A percentile compares a stretch with the other conserved stretches of the same genome.
Evolutionary conservation across 2,888 invertebrate species (phyloP).

Genomic region (Agrochola circellaris): DNA sequence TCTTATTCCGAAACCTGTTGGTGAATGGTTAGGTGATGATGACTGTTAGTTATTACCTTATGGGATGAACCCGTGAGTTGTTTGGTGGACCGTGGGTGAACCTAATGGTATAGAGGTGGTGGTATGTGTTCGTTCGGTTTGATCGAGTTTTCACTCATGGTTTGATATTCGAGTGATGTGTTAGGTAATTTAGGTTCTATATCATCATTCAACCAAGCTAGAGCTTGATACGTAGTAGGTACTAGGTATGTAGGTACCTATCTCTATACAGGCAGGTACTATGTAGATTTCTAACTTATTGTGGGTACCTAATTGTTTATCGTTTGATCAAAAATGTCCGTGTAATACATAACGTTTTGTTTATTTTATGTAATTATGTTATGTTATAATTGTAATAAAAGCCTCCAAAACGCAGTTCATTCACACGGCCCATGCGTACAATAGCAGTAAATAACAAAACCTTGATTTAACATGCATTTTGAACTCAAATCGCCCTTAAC

Average conservation of each 20-base stretch:
- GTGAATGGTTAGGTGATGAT: conserved; percentile 73
- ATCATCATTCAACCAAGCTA: too few relatives aligned
- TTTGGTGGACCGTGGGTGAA: conserved; percentile 42
- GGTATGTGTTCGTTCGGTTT: neutral
- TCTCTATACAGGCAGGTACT: too few relatives aligned
- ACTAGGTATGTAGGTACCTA: too few relatives aligned
- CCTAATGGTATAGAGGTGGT: conserved; percentile 5
- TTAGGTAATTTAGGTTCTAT: too few relatives aligned
- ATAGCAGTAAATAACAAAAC: conserved; percentile 28
- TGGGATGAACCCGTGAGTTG: conserved; percentile 45
- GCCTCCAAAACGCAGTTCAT: conserved; percentile 26
- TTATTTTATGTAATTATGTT: conserved; percentile 5
- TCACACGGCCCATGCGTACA: conserved; percentile 46
- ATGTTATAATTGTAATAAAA: conserved; percentile 19
- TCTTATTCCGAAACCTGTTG: conserved; percentile 88
- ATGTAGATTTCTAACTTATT: too few relatives aligned
- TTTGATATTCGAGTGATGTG: too few relatives aligned
- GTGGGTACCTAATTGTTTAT: conserved; percentile 1
- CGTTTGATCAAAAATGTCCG: conserved; percentile 3
- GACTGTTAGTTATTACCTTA: conserved; percentile 66
- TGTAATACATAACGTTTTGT: conserved; percentile 29
- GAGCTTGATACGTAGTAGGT: too few relatives aligned
- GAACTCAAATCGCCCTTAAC: conserved; percentile 43
- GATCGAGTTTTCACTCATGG: neutral
- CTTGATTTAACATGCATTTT: conserved; percentile 49